Conservation (phyloP, 2,888 invertebrate species). For the Mycalesis mineus region DNA sequence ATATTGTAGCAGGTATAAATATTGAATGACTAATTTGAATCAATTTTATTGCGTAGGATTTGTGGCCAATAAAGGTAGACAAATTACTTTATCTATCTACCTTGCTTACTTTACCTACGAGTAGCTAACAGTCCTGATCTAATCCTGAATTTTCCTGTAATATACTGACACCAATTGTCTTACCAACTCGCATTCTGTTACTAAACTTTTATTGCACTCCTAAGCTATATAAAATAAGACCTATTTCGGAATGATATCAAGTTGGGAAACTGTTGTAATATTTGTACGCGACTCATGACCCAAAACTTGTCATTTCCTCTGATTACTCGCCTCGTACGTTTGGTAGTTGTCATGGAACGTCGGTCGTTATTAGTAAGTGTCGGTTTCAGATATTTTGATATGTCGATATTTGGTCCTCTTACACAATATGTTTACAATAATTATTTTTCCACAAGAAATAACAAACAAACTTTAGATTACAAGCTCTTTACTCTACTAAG, state of each 20-base stretch:
- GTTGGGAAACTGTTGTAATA: conserved; percentile 25
- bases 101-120: neutral
- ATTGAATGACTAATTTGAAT: no score
- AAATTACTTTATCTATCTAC: no score
- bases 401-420: conserved; percentile 40
- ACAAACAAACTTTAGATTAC: no score
- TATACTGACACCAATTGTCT: conserved; percentile 1
- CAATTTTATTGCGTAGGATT: no score
- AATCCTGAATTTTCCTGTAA: neutral
- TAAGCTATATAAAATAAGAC: conserved; percentile 39
- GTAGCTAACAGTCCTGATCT: neutral
- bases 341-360: conserved; percentile 53
- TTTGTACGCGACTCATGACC: conserved; percentile 47
- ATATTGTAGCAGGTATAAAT: no score
- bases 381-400: conserved; percentile 44
- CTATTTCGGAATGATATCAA: conserved; percentile 34
- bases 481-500: no score
- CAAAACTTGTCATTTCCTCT: conserved; percentile 71
- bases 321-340: conserved; percentile 55
- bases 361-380: conserved; percentile 58
- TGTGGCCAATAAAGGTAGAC: no score
- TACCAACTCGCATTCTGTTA: neutral
- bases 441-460: no score
- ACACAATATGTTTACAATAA: neutral
- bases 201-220: conserved; percentile 26